Base-by-base conservation (phyloP, 2,888 invertebrate species). In the Lasioglossum malachurum region DNA sequence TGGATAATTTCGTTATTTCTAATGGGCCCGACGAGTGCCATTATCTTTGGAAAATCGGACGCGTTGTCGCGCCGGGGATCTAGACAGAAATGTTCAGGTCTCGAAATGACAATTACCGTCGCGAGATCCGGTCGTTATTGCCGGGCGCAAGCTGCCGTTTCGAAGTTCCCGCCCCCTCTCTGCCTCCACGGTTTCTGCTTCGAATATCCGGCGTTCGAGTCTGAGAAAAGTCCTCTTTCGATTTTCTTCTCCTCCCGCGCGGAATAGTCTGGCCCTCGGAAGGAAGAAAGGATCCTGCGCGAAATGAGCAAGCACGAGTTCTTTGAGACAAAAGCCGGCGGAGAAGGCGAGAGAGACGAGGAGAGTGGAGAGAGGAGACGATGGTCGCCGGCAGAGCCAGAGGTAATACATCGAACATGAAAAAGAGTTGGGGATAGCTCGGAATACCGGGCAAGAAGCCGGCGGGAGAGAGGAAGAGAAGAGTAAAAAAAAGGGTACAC, bases 221-320 rank as follows among this genome's bases (percentile, higher is more conserved):
- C 76, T 69, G 76, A 75, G 75, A n/a, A 74, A 78, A 82, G 72
- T 80, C 82, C 74, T 84, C 80, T 79, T 76, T 82, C 78, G 83
- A 78, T 78, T 81, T 67, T 75, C 76, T 80, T 49, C 67, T 60
- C 46, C 80, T 83, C 75, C 64, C 76, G 75, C 79, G 49, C 64
- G 75, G 67, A 44, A 49, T 35, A 89, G 87, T 74, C 71, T 82
- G 90, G 88, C 89, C 86, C 88, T 84, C 86, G 88, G 82, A 86
- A 90, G 89, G 91, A 93, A 92, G 91, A 87, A 91, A 89, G 88
- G 90, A 90, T 90, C 82, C 88, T 86, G 91, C 89, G 88, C 91
- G 87, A 94, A 94, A 94, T 94, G 95, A 94, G 93, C 95, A 93
- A 94, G 93, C 87, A 93, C 89, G 91, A 91, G 88, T 93, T 93